Conservation (phyloP, 2,888 invertebrate species). For the Synanthedon andrenaeformis region DNA sequence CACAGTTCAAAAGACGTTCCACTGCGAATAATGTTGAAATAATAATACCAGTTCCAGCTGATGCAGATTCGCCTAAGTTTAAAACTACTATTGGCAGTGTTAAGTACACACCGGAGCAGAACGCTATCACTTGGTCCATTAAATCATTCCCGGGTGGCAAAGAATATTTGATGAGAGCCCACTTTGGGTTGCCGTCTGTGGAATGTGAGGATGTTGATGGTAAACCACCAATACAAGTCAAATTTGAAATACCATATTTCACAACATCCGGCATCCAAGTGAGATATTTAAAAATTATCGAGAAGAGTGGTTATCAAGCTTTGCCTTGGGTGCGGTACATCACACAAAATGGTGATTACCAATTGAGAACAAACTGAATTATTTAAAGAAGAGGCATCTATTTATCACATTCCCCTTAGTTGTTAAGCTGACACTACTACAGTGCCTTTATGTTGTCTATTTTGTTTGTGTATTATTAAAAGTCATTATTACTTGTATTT, state of each 20-base stretch:
- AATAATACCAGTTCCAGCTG: conserved; percentile 93
- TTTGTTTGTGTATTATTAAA: too few species aligned
- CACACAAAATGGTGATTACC: conserved; percentile 99
- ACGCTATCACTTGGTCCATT: conserved; percentile 96
- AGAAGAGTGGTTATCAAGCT: conserved; percentile 99
- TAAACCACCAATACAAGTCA: conserved; percentile 97
- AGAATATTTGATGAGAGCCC: conserved; percentile 97
- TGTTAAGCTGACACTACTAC: conserved; percentile 22
- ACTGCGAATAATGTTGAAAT: conserved; percentile 99
- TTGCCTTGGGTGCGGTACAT: conserved; percentile 99
- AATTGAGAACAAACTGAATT: conserved; percentile 88
- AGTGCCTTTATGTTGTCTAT: too few species aligned
- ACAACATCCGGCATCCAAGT: conserved; percentile 99
- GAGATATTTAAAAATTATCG: conserved; percentile 96
- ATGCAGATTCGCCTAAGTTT: conserved; percentile 98
- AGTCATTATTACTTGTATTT: too few species aligned
- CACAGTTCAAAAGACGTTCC: conserved; percentile 96
- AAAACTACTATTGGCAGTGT: conserved; percentile 97
- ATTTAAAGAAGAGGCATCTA: background rate
- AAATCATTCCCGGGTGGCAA: conserved; percentile 98
- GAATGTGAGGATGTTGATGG: conserved; percentile 95
- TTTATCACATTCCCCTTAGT: conserved; percentile 8
- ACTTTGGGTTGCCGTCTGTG: conserved; percentile 97
- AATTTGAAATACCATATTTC: conserved; percentile 99
- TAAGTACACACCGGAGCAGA: conserved; percentile 97